Percentiles rank a stretch among this genome's conserved stretches.
phyloP scores from a whole-genome alignment of 2,113 vertebrate genomes.

The Aplodontia rufa region DNA sequence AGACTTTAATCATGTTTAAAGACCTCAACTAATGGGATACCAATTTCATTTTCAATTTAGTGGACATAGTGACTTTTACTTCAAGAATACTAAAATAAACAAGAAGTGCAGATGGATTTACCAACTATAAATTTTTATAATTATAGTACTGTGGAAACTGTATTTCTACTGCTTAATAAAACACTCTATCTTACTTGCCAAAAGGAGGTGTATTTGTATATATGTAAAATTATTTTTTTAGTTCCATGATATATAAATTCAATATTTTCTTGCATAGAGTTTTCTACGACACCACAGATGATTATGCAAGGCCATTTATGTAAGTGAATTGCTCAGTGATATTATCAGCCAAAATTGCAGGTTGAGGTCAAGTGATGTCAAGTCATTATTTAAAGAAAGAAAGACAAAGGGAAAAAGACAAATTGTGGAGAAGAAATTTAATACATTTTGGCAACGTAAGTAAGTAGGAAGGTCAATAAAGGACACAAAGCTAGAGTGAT shows the following conservation, averaged over 20 bases:
- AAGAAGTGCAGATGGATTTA: background rate
- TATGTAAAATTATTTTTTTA: conserved; percentile 36
- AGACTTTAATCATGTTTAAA: conserved; percentile 32
- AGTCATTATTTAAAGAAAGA: conserved; percentile 71
- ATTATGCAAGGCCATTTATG: conserved; percentile 52
- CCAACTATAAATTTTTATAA: conserved; percentile 28
- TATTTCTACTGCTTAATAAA: background rate
- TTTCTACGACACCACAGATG: conserved; percentile 22
- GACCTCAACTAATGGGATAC: background rate
- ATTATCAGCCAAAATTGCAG: conserved; percentile 68
- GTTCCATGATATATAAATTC: background rate
- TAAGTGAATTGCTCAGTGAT: conserved; percentile 66
- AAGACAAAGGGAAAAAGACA: conserved; percentile 70
- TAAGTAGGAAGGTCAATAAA: conserved; percentile 67
- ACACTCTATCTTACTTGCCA: background rate
- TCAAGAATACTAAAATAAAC: conserved; percentile 31
- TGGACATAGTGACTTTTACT: conserved; percentile 23
- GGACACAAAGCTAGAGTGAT: conserved; percentile 67
- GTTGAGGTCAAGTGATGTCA: conserved; percentile 74
- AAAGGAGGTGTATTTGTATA: background rate
- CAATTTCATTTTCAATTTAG: conserved; percentile 37
- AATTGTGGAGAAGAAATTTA: conserved; percentile 66
- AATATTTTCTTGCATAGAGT: conserved; percentile 13
- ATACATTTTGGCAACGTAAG: conserved; percentile 62
- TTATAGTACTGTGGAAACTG: background rate